Conservation (phyloP, 2,888 invertebrate species). For the Beris morrisii region DNA sequence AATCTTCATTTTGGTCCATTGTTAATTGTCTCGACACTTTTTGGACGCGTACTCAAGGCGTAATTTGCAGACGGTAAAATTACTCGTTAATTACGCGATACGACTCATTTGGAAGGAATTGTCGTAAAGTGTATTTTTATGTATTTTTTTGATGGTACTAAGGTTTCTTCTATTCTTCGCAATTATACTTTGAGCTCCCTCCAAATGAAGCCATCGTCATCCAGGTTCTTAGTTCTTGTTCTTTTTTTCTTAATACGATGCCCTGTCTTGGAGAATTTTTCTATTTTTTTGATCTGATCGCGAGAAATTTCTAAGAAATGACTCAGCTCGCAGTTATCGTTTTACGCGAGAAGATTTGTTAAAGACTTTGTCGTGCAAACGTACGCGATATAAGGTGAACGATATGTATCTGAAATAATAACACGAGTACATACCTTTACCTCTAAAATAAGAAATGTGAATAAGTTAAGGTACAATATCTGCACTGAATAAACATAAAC, state of each 20-base stretch:
- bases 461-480: no score
- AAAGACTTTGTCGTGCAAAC: constrained; percentile 32
- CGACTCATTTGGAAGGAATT: constrained; percentile 22
- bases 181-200: no score
- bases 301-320: constrained; percentile 32
- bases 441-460: no score
- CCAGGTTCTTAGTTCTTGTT: no score
- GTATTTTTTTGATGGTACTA: no score
- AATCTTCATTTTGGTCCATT: constrained; percentile 18
- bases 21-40: constrained; percentile 16
- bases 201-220: no score
- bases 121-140: constrained; percentile 18
- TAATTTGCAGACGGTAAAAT: constrained; percentile 21
- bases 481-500: constrained; percentile 21
- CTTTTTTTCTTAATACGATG: no score
- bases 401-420: constrained; percentile 16
- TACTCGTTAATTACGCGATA: constrained; percentile 19
- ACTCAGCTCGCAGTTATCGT: constrained; percentile 28
- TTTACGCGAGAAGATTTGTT: constrained; percentile 25
- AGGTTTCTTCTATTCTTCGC: no score
- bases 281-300: no score
- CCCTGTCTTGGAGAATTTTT: no score
- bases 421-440: no score
- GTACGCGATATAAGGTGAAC: constrained; percentile 23
- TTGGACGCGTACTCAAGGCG: not conserved